Base-by-base conservation (phyloP, 2,797 vertebrate species). In the Coilia nasus region DNA sequence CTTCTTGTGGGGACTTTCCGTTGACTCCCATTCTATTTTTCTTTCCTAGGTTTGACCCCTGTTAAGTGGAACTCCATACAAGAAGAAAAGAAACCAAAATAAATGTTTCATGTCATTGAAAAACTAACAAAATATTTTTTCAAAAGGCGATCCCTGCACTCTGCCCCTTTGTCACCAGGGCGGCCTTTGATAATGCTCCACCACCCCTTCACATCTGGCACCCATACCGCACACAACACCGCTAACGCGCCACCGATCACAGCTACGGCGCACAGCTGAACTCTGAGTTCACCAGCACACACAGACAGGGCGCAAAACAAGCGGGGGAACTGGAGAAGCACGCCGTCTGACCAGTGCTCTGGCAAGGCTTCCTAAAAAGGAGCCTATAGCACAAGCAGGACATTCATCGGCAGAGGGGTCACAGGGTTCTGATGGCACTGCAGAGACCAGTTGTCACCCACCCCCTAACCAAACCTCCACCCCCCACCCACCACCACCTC, bases 1-100 rank as follows among this genome's bases (percentile, higher is more conserved):
- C 91, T 94, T 91, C 92, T 92, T 92, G 91, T 90, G 88, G 94
- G 93, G 94, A 95, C 93, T 95, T 95, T 95, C 94, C 94, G 88
- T 91, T 89, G 84, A 92, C 92, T 93, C 90, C 88, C 88, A 90
- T 94, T 92, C 87, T 95, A 94, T 95, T 95, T 95, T 94, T 94
- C 93, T 95, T 95, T 95, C 93, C 93, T 89, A 92, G 91, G 89
- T 88, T 91, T 93, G 91, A 94, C 92, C 92, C 91, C 88, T 91
- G 89, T 93, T 94, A 91, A 89, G 89, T 91, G 90, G 90, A 93
- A 94, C 93, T 93, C 88, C 89, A 87, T 88, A 92, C 90, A 91
- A 92, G 91, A 91, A 93, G 89, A 90, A 89, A 89, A 86, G 84
- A 86, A 90, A 90, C 86, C 90, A 87, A 87, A 93, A 92, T 88